Conservation (phyloP, 1,140 invertebrate genomes). For the Bombus turneri region DNA sequence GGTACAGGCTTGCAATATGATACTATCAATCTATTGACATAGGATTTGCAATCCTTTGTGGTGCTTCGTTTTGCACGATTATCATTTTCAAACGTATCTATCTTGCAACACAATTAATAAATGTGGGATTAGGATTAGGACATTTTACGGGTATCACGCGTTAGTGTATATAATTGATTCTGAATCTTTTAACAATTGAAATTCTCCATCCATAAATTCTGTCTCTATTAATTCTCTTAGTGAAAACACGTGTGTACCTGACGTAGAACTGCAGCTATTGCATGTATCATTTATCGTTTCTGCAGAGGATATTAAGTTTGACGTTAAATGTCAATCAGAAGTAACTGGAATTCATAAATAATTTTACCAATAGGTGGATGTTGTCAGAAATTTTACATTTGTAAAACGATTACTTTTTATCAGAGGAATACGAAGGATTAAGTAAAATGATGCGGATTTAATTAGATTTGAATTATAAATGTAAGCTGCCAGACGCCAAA, state of each 20-base stretch:
- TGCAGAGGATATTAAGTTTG: background rate
- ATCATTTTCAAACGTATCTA: background rate
- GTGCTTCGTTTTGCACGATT: background rate
- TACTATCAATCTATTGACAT: background rate
- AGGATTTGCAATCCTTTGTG: background rate
- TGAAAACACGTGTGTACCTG: background rate
- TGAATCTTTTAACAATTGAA: background rate
- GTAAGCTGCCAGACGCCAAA: background rate
- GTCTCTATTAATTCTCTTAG: background rate
- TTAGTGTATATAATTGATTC: background rate
- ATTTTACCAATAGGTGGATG: background rate
- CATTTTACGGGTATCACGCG: background rate
- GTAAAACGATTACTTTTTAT: no score
- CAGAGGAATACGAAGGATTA: no score
- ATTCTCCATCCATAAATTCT: background rate
- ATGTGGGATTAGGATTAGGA: background rate
- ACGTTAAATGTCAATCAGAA: background rate
- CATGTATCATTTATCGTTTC: background rate
- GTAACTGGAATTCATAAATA: background rate
- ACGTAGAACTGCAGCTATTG: background rate
- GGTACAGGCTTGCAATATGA: background rate
- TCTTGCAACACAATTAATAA: background rate
- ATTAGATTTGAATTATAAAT: no score
- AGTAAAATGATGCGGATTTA: no score
- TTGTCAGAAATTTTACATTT: background rate